Base-by-base conservation (phyloP, 2,888 invertebrate species). In the Andrena trimmerana region DNA sequence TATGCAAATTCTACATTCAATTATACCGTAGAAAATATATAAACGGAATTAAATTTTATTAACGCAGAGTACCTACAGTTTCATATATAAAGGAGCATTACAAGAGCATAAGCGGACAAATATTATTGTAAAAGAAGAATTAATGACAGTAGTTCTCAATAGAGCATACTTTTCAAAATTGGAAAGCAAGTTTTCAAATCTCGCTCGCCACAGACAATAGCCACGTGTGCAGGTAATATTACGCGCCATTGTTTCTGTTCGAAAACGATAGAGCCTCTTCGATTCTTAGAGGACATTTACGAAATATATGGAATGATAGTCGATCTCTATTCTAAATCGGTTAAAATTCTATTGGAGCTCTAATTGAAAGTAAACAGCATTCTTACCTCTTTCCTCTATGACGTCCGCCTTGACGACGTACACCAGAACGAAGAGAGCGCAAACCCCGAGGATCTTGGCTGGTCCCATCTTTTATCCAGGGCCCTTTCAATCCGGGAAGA, bases 371-470 rank as follows among this genome's bases (percentile, higher is more conserved):
- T 70, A 59, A 75, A 69, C 59, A 69, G 48, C 16, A 10, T 7
- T 74, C 90, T 72, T 71, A 94, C 94, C 94, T 93, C 93, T 92
- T 90, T 94, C 93, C 72, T 94, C 94, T 81, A 91, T 93, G 83
- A 92, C 92, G 59, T 92, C 91, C 63, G 90, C 88, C 57, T 63
- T 36, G 48, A 70, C 57, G 90, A 54, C 36, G 66, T 59, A 84
- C 52, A 80, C 59, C 77, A 86, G 24, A 77, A 79, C 31, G 66
- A 89, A 66, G 67, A 89, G 70, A n/a, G 87, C 50, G 73, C 78
- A 90, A 84, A 90, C 85, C 78, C 84, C 88, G 33, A 90, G 66
- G 36, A 86, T 78, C 80, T 82, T 87, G 75, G 84, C 83, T 73
- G 78, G 85, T 85, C 90, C 89, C 93, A 92, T 93, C 84, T 84